Evolutionary conservation across 2,888 invertebrate species (phyloP), one percentile per base, ranked within the genome.

Genomic region (Pandemis heparana): DNA sequence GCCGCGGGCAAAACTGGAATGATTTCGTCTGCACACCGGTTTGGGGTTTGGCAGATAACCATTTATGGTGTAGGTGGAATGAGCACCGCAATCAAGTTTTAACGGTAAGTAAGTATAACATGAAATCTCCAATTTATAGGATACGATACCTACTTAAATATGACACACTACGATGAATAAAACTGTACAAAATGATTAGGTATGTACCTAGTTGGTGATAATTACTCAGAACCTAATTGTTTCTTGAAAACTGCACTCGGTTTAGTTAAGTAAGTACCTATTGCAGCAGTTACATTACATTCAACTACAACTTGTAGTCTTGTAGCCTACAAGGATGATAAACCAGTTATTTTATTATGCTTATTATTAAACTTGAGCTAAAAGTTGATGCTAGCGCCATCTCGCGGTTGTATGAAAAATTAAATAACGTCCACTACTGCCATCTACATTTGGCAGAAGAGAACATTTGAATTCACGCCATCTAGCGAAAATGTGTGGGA

Each of bases 21-120:
- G 53, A 63, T 69, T 62, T 59, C 39, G 53, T 63, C 43, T 0
- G n/a, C 41, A 41, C 62, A 70, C 70, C 70, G 70, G 70, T 56
- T 70, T 56, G 51, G 48, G 70, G 70, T 56, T 70, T 56, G 51
- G 48, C 39, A 62, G 67, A 38, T 10, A 68, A 56, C 68, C 67
- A 68, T 53, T 62, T 70, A 53, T 63, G 53, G 70, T 32, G 70
- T 70, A 70, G 70, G 70, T 46, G 56, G 63, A 48, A 46, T 46
- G 63, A 32, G 23, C 46, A 62, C 63, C 14, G 43, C 23, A 23
- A 62, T 63, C 46, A 63, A 16, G 63, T 63, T 63, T 63, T 23
- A 23, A 63, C 56, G 18, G 56, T 56, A 56, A 6, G 5, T 51
- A 16, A 9, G 53, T 5, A 16, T 16, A 6, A 18, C 18, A 16